Conservation (phyloP, 2,888 invertebrate species). For the Tanytarsus gracilentus region DNA sequence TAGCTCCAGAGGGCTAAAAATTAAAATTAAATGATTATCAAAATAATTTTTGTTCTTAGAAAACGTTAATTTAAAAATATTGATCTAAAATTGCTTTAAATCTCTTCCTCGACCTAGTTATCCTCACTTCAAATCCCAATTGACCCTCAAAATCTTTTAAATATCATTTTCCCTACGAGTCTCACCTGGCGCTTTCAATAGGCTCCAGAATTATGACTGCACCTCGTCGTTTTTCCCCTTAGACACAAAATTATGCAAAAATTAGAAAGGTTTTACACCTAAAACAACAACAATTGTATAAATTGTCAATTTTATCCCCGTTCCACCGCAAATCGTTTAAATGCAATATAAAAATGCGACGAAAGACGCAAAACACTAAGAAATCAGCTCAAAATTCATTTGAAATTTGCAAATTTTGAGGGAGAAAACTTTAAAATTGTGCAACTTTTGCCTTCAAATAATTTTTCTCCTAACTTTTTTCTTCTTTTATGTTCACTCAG, state of each 20-base stretch:
- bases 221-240: background rate
- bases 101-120: too few relatives aligned
- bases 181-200: constrained; percentile 2
- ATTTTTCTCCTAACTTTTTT: constrained; percentile 6
- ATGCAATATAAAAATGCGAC: background rate
- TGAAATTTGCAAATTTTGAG: background rate
- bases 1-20: constrained; percentile 2
- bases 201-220: constrained; percentile 8
- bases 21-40: background rate
- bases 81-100: too few relatives aligned
- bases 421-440: background rate
- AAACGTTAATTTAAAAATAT: background rate
- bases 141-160: background rate
- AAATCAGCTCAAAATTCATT: background rate
- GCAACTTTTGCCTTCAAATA: constrained; percentile 1
- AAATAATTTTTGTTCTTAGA: background rate
- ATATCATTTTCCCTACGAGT: background rate
- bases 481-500: background rate
- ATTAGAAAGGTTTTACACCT: background rate
- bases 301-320: background rate
- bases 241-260: background rate
- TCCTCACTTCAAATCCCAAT: too few relatives aligned
- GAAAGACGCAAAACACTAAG: background rate
- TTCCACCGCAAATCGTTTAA: background rate
- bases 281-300: constrained; percentile 5